Conservation (phyloP, 2,888 invertebrate species). For the Lasiommata megera region DNA sequence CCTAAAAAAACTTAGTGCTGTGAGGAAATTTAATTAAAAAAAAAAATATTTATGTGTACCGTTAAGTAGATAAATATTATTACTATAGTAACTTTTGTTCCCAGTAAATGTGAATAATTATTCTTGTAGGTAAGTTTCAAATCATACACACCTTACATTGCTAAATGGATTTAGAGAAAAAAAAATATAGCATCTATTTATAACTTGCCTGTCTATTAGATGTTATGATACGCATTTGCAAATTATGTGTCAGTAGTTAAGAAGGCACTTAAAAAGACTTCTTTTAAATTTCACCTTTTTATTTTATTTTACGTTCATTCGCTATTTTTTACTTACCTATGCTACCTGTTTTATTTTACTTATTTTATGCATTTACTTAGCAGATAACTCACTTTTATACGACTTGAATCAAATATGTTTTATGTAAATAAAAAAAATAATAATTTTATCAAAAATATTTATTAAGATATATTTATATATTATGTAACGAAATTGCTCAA, state of each 20-base stretch:
- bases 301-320: neutral
- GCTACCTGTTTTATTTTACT: neutral
- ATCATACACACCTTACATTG: neutral
- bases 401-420: neutral
- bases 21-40: conserved; percentile 1
- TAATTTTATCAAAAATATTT: neutral
- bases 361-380: neutral
- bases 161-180: too few relatives aligned
- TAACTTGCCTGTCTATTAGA: neutral
- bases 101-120: neutral
- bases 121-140: neutral
- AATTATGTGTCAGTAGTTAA: neutral
- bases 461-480: neutral
- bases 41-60: neutral
- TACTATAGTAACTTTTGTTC: neutral
- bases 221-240: neutral
- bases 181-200: neutral
- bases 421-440: neutral
- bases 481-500: conserved; percentile 5
- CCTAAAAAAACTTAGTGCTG: conserved; percentile 9
- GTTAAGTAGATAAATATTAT: neutral
- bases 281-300: neutral
- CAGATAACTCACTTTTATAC: neutral
- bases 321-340: too few relatives aligned
- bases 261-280: neutral